Evolutionary conservation across 2,113 vertebrate genomes (phyloP), one percentile per base, ranked within the genome.

Genomic region (Orycteropus afer): DNA sequence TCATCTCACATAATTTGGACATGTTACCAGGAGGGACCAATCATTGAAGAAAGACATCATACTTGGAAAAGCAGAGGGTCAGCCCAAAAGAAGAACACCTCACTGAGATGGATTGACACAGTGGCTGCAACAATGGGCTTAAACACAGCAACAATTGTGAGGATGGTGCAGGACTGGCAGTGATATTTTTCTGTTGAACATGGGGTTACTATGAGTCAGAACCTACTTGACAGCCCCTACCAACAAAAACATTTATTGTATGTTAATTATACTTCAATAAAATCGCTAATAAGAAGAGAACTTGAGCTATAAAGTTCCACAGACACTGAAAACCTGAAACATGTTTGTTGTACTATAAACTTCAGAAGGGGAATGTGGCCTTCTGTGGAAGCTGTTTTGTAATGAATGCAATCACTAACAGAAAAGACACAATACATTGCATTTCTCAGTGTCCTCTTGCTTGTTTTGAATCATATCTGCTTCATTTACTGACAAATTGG

Each of bases 401-500:
- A 63, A 65, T 32, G 45, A 90, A 59, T 29, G 45, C 4, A 40
- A 77, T 59, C 76, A 80, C 1, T 3, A n/a, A 69, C 80, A 67
- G 80, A 73, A 89, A 83, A 73, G 67, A 69, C 71, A 67, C 45
- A 57, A 25, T 18, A 10, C 0, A 2, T 20, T 51, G 37, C 42
- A 22, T 42, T 77, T 55, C 53, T 37, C 34, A 7, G 6, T 8
- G 80, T 91, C 87, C 61, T 78, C 42, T 79, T 89, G 53, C 42
- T 74, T 40, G 65, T 85, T 95, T 65, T 67, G 85, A 90, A 85
- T 90, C 59, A 32, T 87, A 74, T 97, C 73, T 91, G 80, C 94
- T 92, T 91, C 84, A 82, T 90, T 93, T 84, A 89, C 86, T 67
- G 86, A 93, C 81, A 94, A 55, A 81, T 63, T 93, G 77, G 85